Base-by-base conservation (phyloP, 1,140 invertebrate genomes). In the Trichonephila clavipes region DNA sequence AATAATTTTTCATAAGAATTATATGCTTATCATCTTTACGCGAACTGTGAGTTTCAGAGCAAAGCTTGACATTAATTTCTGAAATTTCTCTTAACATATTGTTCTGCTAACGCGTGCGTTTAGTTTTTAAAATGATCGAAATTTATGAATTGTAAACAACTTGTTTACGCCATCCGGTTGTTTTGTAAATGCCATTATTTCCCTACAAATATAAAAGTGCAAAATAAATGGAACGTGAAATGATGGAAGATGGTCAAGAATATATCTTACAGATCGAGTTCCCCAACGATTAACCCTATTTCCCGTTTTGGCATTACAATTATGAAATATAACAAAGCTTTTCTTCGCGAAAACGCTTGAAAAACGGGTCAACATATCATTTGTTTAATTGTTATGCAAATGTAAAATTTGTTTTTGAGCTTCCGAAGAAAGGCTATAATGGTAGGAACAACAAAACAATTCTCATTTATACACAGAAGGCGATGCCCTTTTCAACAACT, bases 171-270 rank as follows among this genome's bases (percentile, higher is more conserved):
- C 51, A 40, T 51, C 51, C 5, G 51, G 51, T 51, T 51, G 10
- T 51, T 51, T 51, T 51, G 16, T 64, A 21, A 64, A 64, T 4
- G 16, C 2, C 19, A 19, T 64, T 64, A 18, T 18, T 6, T 64
- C 16, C 62, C 21, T 64, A 19, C 62, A 34, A 18, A 14, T 77
- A 18, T 34, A 19, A 77, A 77, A 72, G 28, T 1, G 5, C 14
- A 40, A 34, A 77, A 34, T 24, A 77, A 77, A 77, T 19, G 18
- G 72, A 77, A 40, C 72, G 28, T 77, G 72, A 77, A 77, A 77
- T 77, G 5, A 1, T 18, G 18, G 72, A 40, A 40, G 72, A 40
- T 40, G 72, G 34, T 40, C 5, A 18, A 19, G 28, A 77, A 77
- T 40, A 24, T 77, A 1, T 12, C 4, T 18, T 34, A 77, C 14